Evolutionary conservation across 30 jellyfish, hydroid and myxozoan species (phyloP), one percentile per base, ranked within the genome.

Genomic region (Chrysaora quinquecirrha): DNA sequence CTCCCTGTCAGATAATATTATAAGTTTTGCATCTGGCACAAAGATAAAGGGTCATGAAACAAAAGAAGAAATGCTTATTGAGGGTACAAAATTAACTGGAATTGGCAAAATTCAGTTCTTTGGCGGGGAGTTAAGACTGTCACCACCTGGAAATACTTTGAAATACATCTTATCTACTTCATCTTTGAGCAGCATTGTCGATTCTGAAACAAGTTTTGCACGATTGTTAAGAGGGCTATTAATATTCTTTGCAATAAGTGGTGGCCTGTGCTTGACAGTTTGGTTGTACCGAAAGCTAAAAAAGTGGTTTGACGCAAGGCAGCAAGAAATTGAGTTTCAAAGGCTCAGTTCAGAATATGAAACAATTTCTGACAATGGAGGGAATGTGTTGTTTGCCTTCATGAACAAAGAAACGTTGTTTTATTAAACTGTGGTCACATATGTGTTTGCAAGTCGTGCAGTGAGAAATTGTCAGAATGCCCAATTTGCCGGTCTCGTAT

Each of bases 381-480:
- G 54, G 91, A 34, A 19, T 91, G 98, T 75, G 89, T 81, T 23
- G 81, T 91, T 1, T 91, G 98, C 69, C 22, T 91, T 60, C 86
- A 85, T 12, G 71, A 56, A 22, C 91, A 90, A 22, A 90, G 95
- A 20, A 65, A 76, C 31, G 95, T 91, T 11, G 96, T 91, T n/a
- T 78, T 91, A 52, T 69, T 91, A 62, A 46, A 76, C 75, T 91
- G 98, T 85, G 98, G 98, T 1, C 98, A 91, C 35, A 82, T 91
- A 12, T 78, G 95, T 61, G 66, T 77, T 0, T 91, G 98, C 46
- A 62, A 46, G 31, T 49, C 10, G 0, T 91, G 98, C 67, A 66
- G 86, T 25, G 86, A 52, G 9, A 31, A 25, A 66, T 34, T 91
- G 32, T 19, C 72, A 21, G 30, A 29, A 0, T 91, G 98, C 67